Conservation (phyloP, 2,888 invertebrate genomes). For the Fragum whitleyi region DNA sequence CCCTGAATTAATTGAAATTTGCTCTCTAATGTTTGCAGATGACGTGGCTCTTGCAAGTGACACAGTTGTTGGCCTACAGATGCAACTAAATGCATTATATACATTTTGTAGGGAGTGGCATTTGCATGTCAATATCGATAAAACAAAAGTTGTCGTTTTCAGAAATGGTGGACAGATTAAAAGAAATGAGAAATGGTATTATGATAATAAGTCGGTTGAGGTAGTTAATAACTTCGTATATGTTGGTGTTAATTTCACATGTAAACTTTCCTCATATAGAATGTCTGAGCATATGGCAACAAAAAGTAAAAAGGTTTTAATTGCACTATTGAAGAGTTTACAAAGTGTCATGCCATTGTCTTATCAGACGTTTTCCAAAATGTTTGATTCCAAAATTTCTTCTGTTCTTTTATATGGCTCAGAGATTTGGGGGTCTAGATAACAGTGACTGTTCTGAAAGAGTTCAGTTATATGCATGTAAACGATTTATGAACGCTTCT, state of each 20-base stretch:
- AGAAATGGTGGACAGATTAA: constrained; percentile 43
- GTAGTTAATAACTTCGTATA: constrained; percentile 39
- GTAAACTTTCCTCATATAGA: constrained; percentile 32
- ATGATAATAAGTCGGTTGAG: constrained; percentile 24
- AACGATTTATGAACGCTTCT: constrained; percentile 23
- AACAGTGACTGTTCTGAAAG: constrained; percentile 25
- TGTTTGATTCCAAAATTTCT: constrained; percentile 43
- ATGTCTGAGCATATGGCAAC: constrained; percentile 25
- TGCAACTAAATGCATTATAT: constrained; percentile 36
- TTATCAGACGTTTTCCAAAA: constrained; percentile 32
- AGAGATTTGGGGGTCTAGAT: constrained; percentile 46
- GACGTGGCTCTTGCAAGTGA: constrained; percentile 51
- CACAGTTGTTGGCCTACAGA: constrained; percentile 46
- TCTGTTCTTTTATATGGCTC: constrained; percentile 39
- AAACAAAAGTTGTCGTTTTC: constrained; percentile 47
- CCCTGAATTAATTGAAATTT: constrained; percentile 28
- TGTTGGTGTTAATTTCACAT: constrained; percentile 39
- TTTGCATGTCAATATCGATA: constrained; percentile 38
- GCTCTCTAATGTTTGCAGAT: constrained; percentile 52
- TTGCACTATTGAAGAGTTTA: constrained; percentile 6
- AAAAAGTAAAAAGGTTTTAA: constrained; percentile 31
- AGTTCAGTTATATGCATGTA: constrained; percentile 41
- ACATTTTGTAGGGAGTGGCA: constrained; percentile 41
- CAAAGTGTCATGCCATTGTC: constrained; percentile 19
- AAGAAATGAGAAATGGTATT: constrained; percentile 43